A percentile compares a stretch with the other conserved stretches of the same genome.
Evolutionary conservation across 2,888 invertebrate genomes (phyloP).

Genomic region (Galerucella calmariensis): DNA sequence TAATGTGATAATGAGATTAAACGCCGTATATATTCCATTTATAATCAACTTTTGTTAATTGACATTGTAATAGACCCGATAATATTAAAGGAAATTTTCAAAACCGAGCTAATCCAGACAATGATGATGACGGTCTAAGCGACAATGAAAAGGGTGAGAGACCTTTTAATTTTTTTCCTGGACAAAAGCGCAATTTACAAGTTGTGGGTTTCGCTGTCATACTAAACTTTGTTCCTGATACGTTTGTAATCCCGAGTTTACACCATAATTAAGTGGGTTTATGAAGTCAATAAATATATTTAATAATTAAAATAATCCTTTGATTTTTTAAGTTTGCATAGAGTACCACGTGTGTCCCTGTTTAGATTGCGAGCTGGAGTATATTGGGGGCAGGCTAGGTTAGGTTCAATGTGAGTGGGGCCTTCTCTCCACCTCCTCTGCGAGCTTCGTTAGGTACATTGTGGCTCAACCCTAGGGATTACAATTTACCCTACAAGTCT

Average conservation of each 20-base stretch:
- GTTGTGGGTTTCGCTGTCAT: background rate
- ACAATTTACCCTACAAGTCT: too few species aligned
- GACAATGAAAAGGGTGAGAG: background rate
- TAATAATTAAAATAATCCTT: too few species aligned
- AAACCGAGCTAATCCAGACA: background rate
- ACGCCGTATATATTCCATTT: background rate
- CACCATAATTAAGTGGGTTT: too few species aligned
- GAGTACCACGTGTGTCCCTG: too few species aligned
- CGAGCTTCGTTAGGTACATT: too few species aligned
- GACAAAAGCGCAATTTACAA: background rate
- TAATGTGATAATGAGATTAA: slow-evolving; percentile 7
- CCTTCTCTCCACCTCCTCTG: too few species aligned
- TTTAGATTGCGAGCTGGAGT: too few species aligned
- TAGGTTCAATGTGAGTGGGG: too few species aligned
- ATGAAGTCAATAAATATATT: too few species aligned
- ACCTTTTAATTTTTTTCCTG: background rate
- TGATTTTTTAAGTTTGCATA: too few species aligned
- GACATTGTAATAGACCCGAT: slow-evolving; percentile 14
- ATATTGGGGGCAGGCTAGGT: too few species aligned
- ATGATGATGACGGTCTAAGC: background rate
- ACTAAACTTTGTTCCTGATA: background rate
- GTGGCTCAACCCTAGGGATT: too few species aligned
- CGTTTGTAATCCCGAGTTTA: background rate
- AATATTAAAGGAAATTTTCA: background rate
- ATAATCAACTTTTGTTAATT: slow-evolving; percentile 11